These are phyloP conservation scores for Lasius fuliginosus DNA, from an alignment of 2,888 invertebrate genomes.

Conservation along the genomic window DNA sequence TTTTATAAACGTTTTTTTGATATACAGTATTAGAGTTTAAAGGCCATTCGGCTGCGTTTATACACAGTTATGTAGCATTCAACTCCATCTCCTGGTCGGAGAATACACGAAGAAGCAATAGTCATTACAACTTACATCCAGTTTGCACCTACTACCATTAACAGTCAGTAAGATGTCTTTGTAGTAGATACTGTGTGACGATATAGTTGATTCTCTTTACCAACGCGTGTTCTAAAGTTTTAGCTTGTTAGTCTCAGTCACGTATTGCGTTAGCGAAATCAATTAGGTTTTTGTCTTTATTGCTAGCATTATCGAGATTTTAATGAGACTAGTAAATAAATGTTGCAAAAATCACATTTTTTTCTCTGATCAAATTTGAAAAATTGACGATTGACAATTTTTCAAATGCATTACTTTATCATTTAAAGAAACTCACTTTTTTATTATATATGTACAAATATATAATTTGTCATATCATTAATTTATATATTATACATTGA, in stretches of 20 bases:
- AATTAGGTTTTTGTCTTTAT: neutral
- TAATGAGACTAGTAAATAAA: neutral
- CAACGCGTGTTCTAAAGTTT: conserved; percentile 18
- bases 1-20: neutral
- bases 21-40: neutral
- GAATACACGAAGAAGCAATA: conserved; percentile 12
- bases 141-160: neutral
- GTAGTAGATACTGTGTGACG: conserved; percentile 19
- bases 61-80: neutral
- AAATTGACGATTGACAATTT: neutral
- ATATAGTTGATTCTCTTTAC: conserved; percentile 15
- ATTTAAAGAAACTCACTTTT: neutral
- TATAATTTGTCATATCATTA: neutral
- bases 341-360: neutral
- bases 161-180: conserved; percentile 16
- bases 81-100: conserved; percentile 37
- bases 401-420: too few relatives aligned
- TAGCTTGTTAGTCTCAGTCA: neutral
- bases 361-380: neutral
- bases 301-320: neutral
- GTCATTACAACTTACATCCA: neutral
- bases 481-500: neutral
- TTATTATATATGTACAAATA: neutral
- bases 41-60: neutral
- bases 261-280: neutral